Conservation (phyloP, 2,888 invertebrate genomes). For the Anticlea derivata region DNA sequence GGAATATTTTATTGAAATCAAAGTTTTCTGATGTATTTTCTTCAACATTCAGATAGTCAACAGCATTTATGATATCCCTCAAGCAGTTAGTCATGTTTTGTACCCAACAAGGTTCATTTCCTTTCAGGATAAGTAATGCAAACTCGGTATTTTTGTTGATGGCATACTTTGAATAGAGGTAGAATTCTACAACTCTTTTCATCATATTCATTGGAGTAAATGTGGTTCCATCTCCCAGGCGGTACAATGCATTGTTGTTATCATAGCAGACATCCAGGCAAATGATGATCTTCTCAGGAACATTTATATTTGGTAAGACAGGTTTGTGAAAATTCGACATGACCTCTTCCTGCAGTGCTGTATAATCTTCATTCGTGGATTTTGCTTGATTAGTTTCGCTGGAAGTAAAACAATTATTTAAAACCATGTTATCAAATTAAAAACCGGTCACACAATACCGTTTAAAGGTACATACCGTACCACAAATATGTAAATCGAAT, state of each 20-base stretch:
- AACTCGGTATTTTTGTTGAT: constrained; percentile 86
- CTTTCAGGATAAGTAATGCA: constrained; percentile 84
- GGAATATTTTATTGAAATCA: constrained; percentile 83
- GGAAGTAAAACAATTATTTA: constrained; percentile 5
- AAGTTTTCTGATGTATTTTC: constrained; percentile 79
- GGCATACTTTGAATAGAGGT: constrained; percentile 84
- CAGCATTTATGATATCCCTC: constrained; percentile 79
- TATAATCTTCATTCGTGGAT: constrained; percentile 39
- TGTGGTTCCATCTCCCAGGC: constrained; percentile 79
- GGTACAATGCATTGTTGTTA: constrained; percentile 78
- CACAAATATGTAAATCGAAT: too few species aligned
- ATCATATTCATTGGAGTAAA: constrained; percentile 85
- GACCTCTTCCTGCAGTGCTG: constrained; percentile 62
- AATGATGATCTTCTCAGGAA: constrained; percentile 85
- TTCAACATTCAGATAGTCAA: constrained; percentile 82
- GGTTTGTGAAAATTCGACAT: constrained; percentile 73
- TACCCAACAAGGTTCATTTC: constrained; percentile 78
- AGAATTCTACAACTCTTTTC: constrained; percentile 85
- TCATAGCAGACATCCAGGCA: constrained; percentile 86
- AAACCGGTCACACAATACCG: too few species aligned
- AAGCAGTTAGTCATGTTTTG: constrained; percentile 86
- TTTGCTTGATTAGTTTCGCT: constrained; percentile 9
- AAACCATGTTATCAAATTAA: too few species aligned
- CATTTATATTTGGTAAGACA: constrained; percentile 77
- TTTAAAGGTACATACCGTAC: too few species aligned